A percentile compares a stretch with the other conserved stretches of the same genome.
These are phyloP conservation scores for Parelbella ahira DNA, from an alignment of 2,888 invertebrate species.

Conservation along the genomic window DNA sequence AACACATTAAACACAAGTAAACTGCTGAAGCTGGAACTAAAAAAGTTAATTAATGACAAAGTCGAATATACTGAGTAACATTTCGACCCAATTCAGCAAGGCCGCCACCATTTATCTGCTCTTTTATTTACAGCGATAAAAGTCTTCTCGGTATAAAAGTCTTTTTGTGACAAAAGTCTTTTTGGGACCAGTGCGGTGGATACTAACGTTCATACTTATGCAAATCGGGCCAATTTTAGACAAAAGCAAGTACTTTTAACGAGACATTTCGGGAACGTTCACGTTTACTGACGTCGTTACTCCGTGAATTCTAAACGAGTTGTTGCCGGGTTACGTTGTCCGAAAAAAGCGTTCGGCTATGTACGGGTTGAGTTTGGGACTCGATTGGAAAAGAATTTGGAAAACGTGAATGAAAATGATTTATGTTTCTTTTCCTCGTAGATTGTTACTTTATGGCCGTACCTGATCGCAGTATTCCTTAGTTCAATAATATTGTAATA, in stretches of 20 bases:
- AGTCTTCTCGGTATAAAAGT: slow-evolving; percentile 10
- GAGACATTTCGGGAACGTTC: slow-evolving; percentile 21
- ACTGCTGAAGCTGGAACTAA: no score
- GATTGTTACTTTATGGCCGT: no score
- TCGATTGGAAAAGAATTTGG: no score
- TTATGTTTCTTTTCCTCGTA: no score
- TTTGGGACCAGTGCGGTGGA: slow-evolving; percentile 23
- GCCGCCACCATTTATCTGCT: slow-evolving; percentile 13
- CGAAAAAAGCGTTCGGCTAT: slow-evolving; percentile 2
- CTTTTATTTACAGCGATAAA: slow-evolving; percentile 23
- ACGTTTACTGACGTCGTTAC: slow-evolving; percentile 22
- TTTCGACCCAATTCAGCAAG: slow-evolving; percentile 11
- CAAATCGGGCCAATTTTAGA: slow-evolving; percentile 24
- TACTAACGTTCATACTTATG: slow-evolving; percentile 20
- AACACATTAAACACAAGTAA: no score
- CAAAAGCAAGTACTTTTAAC: slow-evolving; percentile 24
- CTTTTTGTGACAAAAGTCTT: slow-evolving; percentile 21
- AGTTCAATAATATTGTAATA: no score
- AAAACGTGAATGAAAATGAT: background rate
- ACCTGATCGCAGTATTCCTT: no score
- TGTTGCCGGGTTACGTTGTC: slow-evolving; percentile 7
- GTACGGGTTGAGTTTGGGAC: no score
- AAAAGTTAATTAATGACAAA: slow-evolving; percentile 17
- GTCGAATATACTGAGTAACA: slow-evolving; percentile 9
- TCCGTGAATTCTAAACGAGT: slow-evolving; percentile 21